Evolutionary conservation across 2,888 invertebrate genomes (phyloP), one percentile per base, ranked within the genome.

Genomic region (Dromius quadrimaculatus): DNA sequence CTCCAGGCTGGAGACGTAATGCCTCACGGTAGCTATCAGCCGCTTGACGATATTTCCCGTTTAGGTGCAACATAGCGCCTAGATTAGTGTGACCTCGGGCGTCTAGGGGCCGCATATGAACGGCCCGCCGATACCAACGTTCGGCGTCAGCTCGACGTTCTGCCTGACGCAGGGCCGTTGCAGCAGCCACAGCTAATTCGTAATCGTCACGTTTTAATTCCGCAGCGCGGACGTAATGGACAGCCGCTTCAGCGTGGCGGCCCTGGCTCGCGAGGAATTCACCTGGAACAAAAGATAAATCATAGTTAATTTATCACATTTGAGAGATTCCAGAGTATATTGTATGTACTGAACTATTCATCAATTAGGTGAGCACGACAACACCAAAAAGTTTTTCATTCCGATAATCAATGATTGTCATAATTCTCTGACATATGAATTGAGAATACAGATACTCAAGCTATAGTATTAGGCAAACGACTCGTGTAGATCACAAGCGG

Each of bases 51-150:
- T 94, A 92, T 82, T 95, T 95, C 19, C 95, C 95, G 81, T 97
- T 94, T 74, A 96, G 86, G 84, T 98, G 97, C 71, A 96, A 86
- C 80, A 98, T 97, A 71, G 97, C 97, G 19, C 97, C 98, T 69
- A 97, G 87, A 83, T 98, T 97, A 78, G 96, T 95, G 83, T 96
- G 95, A 71, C 94, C 93, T 75, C 94, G 89, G 0, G 96, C 92
- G 79, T 95, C 94, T 90, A 94, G 76, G 20, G 85, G 85, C 76
- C 83, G 81, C 64, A 83, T 76, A 38, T 76, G 73, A 8, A 83
- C 82, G 3, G 83, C 96, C 80, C 89, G 88, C 66, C 92, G 87
- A 83, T 97, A 97, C 90, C 94, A 94, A 71, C 87, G 84, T 81
- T 97, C 97, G 0, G 97, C 95, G 74, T 93, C 92, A 36, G 87